A percentile compares a stretch with the other conserved stretches of the same genome.
Evolutionary conservation across 2,888 invertebrate species (phyloP).

Genomic region (Sarcophaga carnaria): DNA sequence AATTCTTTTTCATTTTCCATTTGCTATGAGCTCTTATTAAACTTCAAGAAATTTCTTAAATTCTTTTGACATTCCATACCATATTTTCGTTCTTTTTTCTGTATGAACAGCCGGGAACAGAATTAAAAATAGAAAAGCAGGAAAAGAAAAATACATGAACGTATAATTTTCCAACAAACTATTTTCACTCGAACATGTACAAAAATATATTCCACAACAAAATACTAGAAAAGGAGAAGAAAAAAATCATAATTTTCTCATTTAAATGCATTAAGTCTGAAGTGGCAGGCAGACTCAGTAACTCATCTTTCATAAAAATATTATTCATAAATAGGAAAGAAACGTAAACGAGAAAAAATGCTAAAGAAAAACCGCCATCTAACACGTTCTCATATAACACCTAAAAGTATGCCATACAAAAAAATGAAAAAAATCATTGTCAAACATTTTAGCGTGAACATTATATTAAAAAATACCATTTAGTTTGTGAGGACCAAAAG

Average conservation of each 20-base stretch:
- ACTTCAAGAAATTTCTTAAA: not conserved
- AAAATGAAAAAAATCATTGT: too few relatives aligned
- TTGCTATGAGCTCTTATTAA: not conserved
- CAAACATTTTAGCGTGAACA: too few relatives aligned
- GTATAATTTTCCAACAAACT: constrained; percentile 21
- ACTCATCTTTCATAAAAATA: not conserved
- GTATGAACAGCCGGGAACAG: too few relatives aligned
- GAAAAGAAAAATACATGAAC: not conserved
- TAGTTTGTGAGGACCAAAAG: too few relatives aligned
- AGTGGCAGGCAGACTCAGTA: constrained; percentile 19
- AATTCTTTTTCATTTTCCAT: not conserved
- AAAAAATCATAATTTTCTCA: constrained; percentile 75
- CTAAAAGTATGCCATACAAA: constrained; percentile 70
- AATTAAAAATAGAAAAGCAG: not conserved
- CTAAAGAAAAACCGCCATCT: constrained; percentile 23
- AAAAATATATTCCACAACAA: constrained; percentile 17
- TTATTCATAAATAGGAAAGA: not conserved
- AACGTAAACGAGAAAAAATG: not conserved
- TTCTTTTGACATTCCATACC: not conserved
- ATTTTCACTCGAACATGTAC: not conserved
- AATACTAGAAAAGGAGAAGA: not conserved
- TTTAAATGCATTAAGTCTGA: constrained; percentile 76
- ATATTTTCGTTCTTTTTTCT: not conserved
- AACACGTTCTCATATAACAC: constrained; percentile 62
- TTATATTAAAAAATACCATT: too few relatives aligned